phyloP scores from a whole-genome alignment of 2,797 vertebrate genomes.

The Macrochelys suwanniensis region DNA sequence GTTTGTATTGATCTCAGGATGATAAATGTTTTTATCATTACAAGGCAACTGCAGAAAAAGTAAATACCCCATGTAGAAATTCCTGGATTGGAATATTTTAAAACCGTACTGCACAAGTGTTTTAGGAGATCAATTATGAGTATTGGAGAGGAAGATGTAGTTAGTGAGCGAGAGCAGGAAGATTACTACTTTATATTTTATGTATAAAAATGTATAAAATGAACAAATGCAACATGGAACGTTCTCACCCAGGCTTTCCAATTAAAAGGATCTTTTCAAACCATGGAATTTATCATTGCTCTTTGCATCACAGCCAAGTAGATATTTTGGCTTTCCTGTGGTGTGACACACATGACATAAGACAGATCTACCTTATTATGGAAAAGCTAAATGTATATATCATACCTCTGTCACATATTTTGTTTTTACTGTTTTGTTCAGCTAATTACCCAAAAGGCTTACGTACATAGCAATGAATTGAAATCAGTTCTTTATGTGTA shows the following conservation, averaged over 20 bases:
- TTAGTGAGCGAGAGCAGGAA: background rate
- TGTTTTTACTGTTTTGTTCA: conserved; percentile 61
- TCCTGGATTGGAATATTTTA: conserved; percentile 57
- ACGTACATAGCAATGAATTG: conserved; percentile 82
- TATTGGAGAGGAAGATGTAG: conserved; percentile 31
- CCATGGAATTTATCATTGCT: background rate
- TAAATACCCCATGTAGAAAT: conserved; percentile 61
- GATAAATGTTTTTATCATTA: conserved; percentile 73
- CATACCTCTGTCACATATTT: conserved; percentile 40
- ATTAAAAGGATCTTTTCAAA: background rate
- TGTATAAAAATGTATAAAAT: background rate
- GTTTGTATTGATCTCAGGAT: conserved; percentile 67
- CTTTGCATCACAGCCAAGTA: background rate
- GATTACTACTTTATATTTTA: background rate
- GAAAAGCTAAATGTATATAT: conserved; percentile 49
- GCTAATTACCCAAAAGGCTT: conserved; percentile 74
- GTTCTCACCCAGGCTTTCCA: background rate
- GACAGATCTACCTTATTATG: background rate
- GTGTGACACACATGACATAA: background rate
- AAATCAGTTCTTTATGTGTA: conserved; percentile 87
- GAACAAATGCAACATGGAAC: background rate
- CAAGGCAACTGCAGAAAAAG: conserved; percentile 62
- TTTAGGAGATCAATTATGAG: conserved; percentile 44
- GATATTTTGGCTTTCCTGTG: background rate
- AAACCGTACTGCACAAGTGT: conserved; percentile 17